Conservation (phyloP, 23 tunicate genomes). For the Styela clava region DNA sequence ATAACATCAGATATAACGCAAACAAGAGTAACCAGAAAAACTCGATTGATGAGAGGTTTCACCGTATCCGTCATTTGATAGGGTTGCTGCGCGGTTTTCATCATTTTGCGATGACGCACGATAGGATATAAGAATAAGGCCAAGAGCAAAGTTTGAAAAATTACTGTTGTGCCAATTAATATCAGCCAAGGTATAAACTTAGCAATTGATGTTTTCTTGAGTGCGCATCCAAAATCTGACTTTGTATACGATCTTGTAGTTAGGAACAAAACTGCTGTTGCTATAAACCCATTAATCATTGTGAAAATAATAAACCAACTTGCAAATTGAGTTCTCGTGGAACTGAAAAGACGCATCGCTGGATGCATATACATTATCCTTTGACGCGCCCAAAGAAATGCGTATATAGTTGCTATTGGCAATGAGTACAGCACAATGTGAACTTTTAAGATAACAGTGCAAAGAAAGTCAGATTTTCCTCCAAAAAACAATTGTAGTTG, state of each 20-base stretch:
- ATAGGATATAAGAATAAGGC: constrained; percentile 1
- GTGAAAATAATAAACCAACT: background rate
- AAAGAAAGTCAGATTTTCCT: background rate
- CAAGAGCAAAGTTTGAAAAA: background rate
- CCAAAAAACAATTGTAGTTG: constrained; percentile 10
- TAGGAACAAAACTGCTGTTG: background rate
- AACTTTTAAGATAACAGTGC: background rate
- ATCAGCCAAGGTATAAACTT: constrained; percentile 1
- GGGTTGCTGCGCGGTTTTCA: background rate
- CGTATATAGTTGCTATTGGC: background rate
- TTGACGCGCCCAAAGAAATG: constrained; percentile 8
- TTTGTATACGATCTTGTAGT: background rate
- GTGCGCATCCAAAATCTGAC: constrained; percentile 5
- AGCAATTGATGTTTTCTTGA: background rate
- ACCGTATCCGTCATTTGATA: background rate
- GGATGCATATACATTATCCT: constrained; percentile 9
- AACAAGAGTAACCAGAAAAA: background rate
- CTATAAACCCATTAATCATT: background rate
- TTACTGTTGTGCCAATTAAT: background rate
- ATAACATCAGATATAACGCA: constrained; percentile 20
- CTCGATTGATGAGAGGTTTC: background rate
- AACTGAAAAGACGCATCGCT: background rate
- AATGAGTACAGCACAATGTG: constrained; percentile 7
- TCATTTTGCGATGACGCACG: background rate
- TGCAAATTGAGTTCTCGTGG: background rate